Evolutionary conservation across 2,888 invertebrate genomes (phyloP), one percentile per base, ranked within the genome.

Genomic region (Iselma pallidipennis): DNA sequence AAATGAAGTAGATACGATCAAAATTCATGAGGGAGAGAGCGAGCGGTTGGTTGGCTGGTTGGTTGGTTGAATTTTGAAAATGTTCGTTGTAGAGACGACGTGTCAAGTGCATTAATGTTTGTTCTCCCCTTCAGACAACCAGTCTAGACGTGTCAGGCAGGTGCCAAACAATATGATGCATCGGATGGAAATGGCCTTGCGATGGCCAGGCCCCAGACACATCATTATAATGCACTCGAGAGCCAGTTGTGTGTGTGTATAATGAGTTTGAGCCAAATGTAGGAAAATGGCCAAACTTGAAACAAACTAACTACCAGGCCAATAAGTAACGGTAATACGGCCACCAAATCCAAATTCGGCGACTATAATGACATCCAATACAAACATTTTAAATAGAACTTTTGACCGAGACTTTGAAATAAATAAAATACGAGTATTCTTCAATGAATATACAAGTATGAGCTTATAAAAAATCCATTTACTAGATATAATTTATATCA

Each of bases 161-260:
- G 66, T 65, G 66, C 65, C 66, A 66, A 66, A 65, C 65, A 65
- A 65, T 63, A 65, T 67, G 67, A 67, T 67, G 65, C 67, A 67
- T 67, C 65, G 63, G 59, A 61, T 56, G 52, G 59, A 53, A 59
- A 66, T 63, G 66, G 61, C 65, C 66, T 66, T 66, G 65, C 53
- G 60, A 61, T 55, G 63, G 57, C 42, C 55, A 58, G 49, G 12
- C 37, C 21, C 55, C 53, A 31, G 53, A 53, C 53, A 53, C 42
- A 42, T 65, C 56, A 60, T 65, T 65, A 61, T 65, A 61, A 61
- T 61, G 61, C 42, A 33, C 29, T 29, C 2, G 4, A 16, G 6
- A 37, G 37, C n/a, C 37, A 42, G 19, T 42, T 42, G 19, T 37
- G 33, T 7, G 4, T 33, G 3, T 33, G 12, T 16, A 6, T 37